Evolutionary conservation across 1,140 invertebrate species (phyloP).

Genomic region (Zaprionus inermis): DNA sequence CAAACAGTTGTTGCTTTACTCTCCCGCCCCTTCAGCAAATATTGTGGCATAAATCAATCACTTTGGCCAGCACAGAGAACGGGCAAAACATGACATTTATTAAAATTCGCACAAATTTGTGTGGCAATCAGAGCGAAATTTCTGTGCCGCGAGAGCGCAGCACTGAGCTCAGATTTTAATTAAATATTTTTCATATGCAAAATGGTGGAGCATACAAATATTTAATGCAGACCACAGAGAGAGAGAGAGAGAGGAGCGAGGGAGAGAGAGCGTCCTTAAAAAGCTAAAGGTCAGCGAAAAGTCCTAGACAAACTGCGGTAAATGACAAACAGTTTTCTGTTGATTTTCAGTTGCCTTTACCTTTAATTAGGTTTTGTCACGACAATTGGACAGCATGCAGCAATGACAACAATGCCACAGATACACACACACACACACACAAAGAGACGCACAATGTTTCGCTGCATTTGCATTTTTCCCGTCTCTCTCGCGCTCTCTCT

Average conservation of each 20-base stretch:
- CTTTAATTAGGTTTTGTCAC: slow-evolving; percentile 51
- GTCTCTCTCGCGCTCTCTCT: neutral
- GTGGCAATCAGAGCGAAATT: slow-evolving; percentile 22
- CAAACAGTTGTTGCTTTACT: slow-evolving; percentile 20
- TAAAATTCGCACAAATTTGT: slow-evolving; percentile 51
- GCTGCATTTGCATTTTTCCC: slow-evolving; percentile 26
- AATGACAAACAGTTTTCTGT: slow-evolving; percentile 3
- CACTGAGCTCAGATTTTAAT: slow-evolving; percentile 17
- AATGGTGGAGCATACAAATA: neutral
- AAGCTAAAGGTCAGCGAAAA: slow-evolving; percentile 18
- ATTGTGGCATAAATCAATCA: slow-evolving; percentile 68
- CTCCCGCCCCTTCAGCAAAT: slow-evolving; percentile 27
- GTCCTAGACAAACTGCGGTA: slow-evolving; percentile 18
- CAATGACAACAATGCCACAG: slow-evolving; percentile 14
- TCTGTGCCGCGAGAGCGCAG: neutral
- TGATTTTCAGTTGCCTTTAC: slow-evolving; percentile 9
- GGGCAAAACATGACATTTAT: slow-evolving; percentile 55
- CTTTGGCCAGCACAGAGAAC: slow-evolving; percentile 22
- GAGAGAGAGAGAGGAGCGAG: neutral
- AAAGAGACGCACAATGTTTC: slow-evolving; percentile 29
- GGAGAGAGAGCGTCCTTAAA: neutral
- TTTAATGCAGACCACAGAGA: neutral
- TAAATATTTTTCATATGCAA: slow-evolving; percentile 11
- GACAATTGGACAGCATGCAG: slow-evolving; percentile 36
- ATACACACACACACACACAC: neutral